phyloP scores from a whole-genome alignment of 2,888 invertebrate species.

The Xestia sexstrigata region DNA sequence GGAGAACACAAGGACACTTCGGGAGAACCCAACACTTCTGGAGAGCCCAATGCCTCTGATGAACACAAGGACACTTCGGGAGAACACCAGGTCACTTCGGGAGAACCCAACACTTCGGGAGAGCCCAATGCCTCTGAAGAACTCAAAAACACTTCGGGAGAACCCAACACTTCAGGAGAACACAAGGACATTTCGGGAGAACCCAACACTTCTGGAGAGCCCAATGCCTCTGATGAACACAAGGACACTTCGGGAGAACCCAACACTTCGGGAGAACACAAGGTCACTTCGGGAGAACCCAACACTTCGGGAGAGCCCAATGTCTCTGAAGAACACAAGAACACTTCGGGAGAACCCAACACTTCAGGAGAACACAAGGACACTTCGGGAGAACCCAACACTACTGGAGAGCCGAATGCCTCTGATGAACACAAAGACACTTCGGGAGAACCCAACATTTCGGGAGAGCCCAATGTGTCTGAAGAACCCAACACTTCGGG shows the following conservation, averaged over 20 bases:
- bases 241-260: background rate
- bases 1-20: background rate
- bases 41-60: too few species aligned
- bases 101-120: background rate
- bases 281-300: background rate
- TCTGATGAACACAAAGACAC: background rate
- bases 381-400: background rate
- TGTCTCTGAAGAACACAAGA: background rate
- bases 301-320: background rate
- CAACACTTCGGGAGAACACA: background rate
- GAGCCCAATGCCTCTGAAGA: background rate
- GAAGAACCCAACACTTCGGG: background rate
- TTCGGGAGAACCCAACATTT: background rate
- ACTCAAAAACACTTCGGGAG: background rate
- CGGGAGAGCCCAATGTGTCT: background rate
- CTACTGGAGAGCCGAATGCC: background rate
- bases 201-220: background rate
- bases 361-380: background rate
- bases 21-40: background rate
- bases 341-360: background rate
- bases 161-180: background rate
- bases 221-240: background rate
- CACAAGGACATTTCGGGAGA: background rate
- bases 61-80: background rate
- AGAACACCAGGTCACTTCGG: background rate